Percentiles rank a stretch among this genome's conserved stretches.
Conservation (phyloP, 2,797 vertebrate genomes). For the Sparus aurata region DNA sequence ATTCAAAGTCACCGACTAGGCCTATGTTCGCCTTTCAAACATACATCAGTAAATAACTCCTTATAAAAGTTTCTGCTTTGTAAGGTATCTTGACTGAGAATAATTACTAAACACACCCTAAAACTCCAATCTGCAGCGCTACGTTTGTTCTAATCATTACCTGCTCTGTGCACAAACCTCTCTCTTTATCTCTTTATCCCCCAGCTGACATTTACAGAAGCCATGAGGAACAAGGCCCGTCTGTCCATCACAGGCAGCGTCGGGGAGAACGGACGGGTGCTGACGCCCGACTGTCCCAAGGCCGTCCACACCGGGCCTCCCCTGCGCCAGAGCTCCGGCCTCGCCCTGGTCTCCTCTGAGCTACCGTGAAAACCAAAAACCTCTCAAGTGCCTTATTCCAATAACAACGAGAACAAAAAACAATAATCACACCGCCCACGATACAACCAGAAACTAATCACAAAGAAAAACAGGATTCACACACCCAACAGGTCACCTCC, state of each 20-base stretch:
- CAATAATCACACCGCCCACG: constrained; percentile 44
- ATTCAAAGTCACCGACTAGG: no score
- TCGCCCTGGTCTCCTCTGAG: constrained; percentile 98
- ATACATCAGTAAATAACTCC: neutral
- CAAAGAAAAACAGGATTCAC: constrained; percentile 62
- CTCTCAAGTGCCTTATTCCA: constrained; percentile 95
- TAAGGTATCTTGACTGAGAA: neutral
- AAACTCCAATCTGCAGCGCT: constrained; percentile 62
- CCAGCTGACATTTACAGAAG: constrained; percentile 99
- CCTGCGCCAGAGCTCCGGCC: constrained; percentile 96
- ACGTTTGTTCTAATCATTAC: constrained; percentile 38
- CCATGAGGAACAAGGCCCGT: constrained; percentile 99
- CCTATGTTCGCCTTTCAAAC: no score
- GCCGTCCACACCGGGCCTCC: constrained; percentile 95
- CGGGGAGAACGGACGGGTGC: constrained; percentile 96
- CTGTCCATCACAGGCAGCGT: constrained; percentile 99
- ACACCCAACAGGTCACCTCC: constrained; percentile 40
- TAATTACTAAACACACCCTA: neutral
- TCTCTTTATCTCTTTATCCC: constrained; percentile 60
- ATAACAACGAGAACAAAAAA: constrained; percentile 38
- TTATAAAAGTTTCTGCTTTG: neutral
- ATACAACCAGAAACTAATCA: constrained; percentile 54
- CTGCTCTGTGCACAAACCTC: constrained; percentile 10
- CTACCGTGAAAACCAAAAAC: constrained; percentile 99
- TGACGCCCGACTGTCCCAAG: constrained; percentile 99